These are phyloP conservation scores for Lasioglossum lativentre DNA, from an alignment of 2,888 invertebrate species.

Conservation along the genomic window DNA sequence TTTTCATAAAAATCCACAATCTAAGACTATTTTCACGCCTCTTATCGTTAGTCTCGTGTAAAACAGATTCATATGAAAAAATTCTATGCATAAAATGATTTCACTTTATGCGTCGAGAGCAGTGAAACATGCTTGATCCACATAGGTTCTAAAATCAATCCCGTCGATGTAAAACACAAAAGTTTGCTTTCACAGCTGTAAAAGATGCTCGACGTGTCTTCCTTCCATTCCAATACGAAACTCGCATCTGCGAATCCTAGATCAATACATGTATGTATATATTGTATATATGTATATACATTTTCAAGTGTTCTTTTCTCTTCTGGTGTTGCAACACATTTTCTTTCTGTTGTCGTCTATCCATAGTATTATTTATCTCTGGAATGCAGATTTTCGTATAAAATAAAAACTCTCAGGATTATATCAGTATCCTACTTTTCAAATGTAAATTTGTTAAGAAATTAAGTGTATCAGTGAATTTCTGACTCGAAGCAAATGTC, in stretches of 20 bases:
- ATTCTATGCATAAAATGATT: not conserved
- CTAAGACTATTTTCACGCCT: not conserved
- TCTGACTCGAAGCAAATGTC: not conserved
- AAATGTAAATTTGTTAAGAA: too few relatives aligned
- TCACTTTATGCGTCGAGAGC: not conserved
- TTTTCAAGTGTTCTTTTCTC: not conserved
- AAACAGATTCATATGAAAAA: not conserved
- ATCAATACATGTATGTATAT: not conserved
- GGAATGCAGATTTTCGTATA: not conserved
- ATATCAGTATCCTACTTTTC: too few relatives aligned
- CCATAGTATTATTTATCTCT: not conserved
- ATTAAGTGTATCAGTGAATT: not conserved
- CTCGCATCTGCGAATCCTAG: not conserved
- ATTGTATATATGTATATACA: not conserved
- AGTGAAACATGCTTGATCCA: not conserved
- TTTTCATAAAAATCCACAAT: not conserved
- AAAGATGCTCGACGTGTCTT: not conserved
- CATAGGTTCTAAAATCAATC: not conserved
- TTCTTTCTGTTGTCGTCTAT: not conserved
- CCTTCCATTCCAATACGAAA: slow-evolving; percentile 1
- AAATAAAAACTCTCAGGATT: not conserved
- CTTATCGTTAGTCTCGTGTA: not conserved
- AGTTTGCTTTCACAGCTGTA: slow-evolving; percentile 6
- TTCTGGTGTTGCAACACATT: not conserved
- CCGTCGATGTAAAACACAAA: not conserved